phyloP scores from a whole-genome alignment of 2,797 vertebrate species.

The Fringilla coelebs region DNA sequence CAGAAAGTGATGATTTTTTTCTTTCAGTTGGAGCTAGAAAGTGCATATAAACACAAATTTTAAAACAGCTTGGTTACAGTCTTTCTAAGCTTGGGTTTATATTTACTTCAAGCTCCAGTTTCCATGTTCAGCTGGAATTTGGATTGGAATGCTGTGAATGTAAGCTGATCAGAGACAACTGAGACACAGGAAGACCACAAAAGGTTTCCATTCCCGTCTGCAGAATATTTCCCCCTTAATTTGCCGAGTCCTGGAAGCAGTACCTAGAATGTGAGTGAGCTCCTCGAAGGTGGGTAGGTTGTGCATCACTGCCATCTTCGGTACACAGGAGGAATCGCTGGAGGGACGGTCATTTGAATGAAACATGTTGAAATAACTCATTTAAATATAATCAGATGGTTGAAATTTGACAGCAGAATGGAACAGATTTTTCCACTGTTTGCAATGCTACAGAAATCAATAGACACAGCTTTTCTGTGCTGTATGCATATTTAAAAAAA shows the following conservation, averaged over 20 bases:
- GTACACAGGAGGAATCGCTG: conserved; percentile 58
- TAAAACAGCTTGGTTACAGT: not conserved
- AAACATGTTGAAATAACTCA: conserved; percentile 68
- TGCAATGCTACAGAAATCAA: conserved; percentile 77
- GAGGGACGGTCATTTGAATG: conserved; percentile 52
- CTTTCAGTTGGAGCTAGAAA: conserved; percentile 48
- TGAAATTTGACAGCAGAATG: conserved; percentile 76
- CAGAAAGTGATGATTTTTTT: conserved; percentile 3
- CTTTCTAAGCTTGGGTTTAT: not conserved
- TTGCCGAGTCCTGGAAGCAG: not conserved
- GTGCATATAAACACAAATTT: not conserved
- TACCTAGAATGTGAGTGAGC: not conserved
- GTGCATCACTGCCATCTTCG: conserved; percentile 78
- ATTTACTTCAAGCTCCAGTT: not conserved
- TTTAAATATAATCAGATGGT: conserved; percentile 82
- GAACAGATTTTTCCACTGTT: conserved; percentile 80
- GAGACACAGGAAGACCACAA: not conserved
- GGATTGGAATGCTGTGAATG: not conserved
- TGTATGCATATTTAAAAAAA: conserved; percentile 70
- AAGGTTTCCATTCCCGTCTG: not conserved
- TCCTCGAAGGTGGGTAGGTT: conserved; percentile 12
- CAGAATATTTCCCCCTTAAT: not conserved
- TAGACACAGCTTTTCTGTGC: conserved; percentile 76
- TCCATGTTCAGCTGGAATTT: not conserved
- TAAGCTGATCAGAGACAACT: not conserved